Evolutionary conservation across 2,888 invertebrate genomes (phyloP).

Genomic region (Congeria kusceri): DNA sequence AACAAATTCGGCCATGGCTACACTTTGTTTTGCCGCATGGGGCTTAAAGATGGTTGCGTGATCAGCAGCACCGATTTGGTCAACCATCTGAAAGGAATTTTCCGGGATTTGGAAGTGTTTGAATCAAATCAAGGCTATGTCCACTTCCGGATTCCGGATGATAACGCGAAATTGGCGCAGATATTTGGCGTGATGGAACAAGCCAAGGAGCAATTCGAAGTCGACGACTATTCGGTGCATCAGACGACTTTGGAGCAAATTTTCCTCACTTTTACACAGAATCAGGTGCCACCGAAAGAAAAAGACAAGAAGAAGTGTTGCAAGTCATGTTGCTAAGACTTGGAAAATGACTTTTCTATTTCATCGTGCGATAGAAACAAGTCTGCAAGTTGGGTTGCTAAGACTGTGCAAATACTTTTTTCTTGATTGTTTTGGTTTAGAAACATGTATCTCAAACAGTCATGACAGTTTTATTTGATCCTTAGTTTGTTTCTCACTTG

Average conservation of each 20-base stretch:
- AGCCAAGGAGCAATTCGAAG: conserved; percentile 73
- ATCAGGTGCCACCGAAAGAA: conserved; percentile 73
- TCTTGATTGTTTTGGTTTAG: no score
- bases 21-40: conserved; percentile 69
- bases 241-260: conserved; percentile 85
- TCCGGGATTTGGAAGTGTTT: conserved; percentile 88
- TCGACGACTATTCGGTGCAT: conserved; percentile 84
- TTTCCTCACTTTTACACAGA: conserved; percentile 86
- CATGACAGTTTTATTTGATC: no score
- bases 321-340: neutral
- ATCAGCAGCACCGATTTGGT: conserved; percentile 65
- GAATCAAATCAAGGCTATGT: conserved; percentile 89
- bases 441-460: no score
- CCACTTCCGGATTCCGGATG: conserved; percentile 82
- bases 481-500: no score
- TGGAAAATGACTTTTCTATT: no score
- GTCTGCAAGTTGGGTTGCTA: no score
- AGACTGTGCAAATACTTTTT: no score
- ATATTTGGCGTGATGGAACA: conserved; percentile 84
- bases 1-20: conserved; percentile 88
- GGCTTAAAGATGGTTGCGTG: conserved; percentile 69
- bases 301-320: conserved; percentile 41
- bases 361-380: no score
- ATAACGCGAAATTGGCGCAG: conserved; percentile 79
- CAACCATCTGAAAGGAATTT: conserved; percentile 86